phyloP scores from a whole-genome alignment of 2,888 invertebrate species.

The Fissipunctia ypsillon region DNA sequence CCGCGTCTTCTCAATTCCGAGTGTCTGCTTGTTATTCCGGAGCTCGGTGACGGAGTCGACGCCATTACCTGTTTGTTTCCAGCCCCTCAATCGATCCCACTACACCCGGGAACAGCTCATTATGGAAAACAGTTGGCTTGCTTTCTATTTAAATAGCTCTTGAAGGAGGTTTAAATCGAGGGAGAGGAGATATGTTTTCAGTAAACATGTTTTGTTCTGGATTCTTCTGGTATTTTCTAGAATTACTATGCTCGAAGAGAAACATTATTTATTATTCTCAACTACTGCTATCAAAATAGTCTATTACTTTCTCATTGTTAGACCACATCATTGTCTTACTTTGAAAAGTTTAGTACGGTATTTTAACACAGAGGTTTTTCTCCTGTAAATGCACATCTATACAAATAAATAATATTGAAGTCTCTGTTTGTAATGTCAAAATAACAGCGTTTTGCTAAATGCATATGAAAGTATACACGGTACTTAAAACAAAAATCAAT shows the following conservation, averaged over 20 bases:
- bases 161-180: conserved; percentile 40
- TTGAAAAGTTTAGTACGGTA: too few species aligned
- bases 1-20: conserved; percentile 40
- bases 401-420: too few species aligned
- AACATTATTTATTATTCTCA: not conserved
- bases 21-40: conserved; percentile 57
- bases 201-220: conserved; percentile 28
- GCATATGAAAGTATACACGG: too few species aligned
- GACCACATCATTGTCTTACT: not conserved
- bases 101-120: conserved; percentile 55
- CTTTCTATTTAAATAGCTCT: conserved; percentile 57
- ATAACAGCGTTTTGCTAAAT: too few species aligned
- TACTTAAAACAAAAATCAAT: too few species aligned
- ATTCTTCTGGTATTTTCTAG: not conserved
- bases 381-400: too few species aligned
- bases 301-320: not conserved
- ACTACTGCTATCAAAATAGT: not conserved
- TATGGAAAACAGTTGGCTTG: conserved; percentile 58
- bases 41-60: conserved; percentile 40
- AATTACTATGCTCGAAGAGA: not conserved
- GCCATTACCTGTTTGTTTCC: conserved; percentile 59
- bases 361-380: not conserved
- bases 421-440: too few species aligned
- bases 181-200: conserved; percentile 17
- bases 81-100: conserved; percentile 52